Base-by-base conservation (phyloP, 2,113 vertebrate species). In the Patagioenas fasciata region DNA sequence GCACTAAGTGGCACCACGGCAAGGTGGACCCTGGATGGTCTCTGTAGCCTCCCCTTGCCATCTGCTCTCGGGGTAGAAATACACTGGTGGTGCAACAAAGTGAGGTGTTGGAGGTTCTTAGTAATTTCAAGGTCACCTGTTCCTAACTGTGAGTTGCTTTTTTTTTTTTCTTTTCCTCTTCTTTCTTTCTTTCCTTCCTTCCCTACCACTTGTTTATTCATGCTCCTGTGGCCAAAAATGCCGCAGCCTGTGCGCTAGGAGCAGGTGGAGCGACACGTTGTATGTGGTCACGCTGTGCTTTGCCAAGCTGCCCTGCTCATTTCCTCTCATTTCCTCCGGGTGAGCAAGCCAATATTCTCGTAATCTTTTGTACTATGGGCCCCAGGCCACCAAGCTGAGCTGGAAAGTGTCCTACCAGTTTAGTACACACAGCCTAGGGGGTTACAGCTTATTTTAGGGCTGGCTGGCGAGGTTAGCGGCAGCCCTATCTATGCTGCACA, bases 171-270 rank as follows among this genome's bases (percentile, higher is more conserved):
- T 38, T 42, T 42, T 42, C 42, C 15, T 40, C 38, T 38, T 40
- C 40, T 14, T 40, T 40, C 40, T 36, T 21, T 10, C 5, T 6
- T 31, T 9, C 3, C 9, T 47, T 47, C 17, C 44, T 47, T 47
- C 1, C 26, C 17, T 54, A 0, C 26, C 14, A 1, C 15, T 60
- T 38, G 8, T 57, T 74, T 56, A 4, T 96, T 60, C 3, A 0
- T 19, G 24, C 31, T 91, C 5, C 10, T 0, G 0, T 44, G 54
- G 64, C 85, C 80, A 71, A 25, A 62, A 70, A 0, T 2, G 0
- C 56, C 2, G 29, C 42, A 23, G 75, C 4, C 13, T 18, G 26
- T 60, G 38, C 31, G 0, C 17, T 5, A 19, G 71, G 94, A 85
- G 4, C 94, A 96, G 95, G 96, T 94, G 96, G 89, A 77, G 90